Evolutionary conservation across 2,797 vertebrate species (phyloP).

Genomic region (Megalops cyprinoides): DNA sequence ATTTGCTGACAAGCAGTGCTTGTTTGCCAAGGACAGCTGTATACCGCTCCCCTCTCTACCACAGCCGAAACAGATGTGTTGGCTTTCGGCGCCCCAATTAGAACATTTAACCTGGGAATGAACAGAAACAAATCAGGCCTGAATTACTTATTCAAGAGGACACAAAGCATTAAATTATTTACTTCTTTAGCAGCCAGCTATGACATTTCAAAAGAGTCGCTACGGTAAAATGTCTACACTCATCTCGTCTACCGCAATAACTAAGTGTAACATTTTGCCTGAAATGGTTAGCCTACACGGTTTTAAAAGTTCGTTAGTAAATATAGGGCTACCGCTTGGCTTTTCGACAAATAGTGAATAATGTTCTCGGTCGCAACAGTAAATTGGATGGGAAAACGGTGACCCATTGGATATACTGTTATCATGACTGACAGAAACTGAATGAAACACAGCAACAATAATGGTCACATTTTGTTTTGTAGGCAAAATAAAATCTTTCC

Average conservation of each 20-base stretch:
- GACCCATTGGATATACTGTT: no score
- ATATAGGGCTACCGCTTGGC: background rate
- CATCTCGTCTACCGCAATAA: background rate
- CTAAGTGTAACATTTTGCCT: background rate
- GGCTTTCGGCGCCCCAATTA: conserved; percentile 75
- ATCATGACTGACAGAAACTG: background rate
- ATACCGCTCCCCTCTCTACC: conserved; percentile 73
- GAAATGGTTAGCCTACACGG: background rate
- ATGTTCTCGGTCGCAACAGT: no score
- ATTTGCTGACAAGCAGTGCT: conserved; percentile 59
- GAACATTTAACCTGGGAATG: conserved; percentile 65
- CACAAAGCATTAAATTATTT: background rate
- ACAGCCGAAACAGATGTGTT: conserved; percentile 57
- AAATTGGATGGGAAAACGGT: no score
- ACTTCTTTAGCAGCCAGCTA: no score
- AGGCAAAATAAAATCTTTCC: no score
- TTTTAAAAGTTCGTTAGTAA: background rate
- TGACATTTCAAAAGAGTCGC: background rate
- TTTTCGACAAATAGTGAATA: no score
- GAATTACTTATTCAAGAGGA: background rate
- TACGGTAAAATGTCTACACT: background rate
- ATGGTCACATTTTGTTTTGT: background rate
- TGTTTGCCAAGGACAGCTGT: conserved; percentile 69
- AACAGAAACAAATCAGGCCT: background rate
- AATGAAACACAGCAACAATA: background rate